Evolutionary conservation across 1,140 invertebrate species (phyloP).

Genomic region (Drosophila yakuba): DNA sequence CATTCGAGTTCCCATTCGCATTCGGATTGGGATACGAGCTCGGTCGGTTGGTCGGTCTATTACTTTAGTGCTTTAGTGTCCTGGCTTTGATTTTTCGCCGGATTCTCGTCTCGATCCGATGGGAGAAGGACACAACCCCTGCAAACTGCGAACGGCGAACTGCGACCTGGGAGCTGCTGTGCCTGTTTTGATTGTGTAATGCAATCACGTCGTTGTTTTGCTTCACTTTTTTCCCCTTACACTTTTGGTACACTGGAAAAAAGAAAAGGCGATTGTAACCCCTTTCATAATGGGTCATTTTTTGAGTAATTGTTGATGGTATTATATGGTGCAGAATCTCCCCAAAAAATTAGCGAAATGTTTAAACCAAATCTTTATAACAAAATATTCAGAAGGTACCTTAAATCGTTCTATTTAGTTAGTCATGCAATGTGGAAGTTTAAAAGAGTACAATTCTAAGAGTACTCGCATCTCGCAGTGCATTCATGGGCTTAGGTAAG

Average conservation of each 20-base stretch:
- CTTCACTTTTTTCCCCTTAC: conserved; percentile 43
- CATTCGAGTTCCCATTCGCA: conserved; percentile 20
- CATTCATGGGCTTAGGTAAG: conserved; percentile 60
- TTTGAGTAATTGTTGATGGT: too few species aligned
- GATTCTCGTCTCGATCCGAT: conserved; percentile 12
- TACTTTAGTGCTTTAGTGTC: conserved; percentile 77
- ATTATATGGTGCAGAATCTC: too few species aligned
- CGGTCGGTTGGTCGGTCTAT: conserved; percentile 61
- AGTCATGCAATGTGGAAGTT: too few species aligned
- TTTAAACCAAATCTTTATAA: too few species aligned
- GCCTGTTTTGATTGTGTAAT: conserved; percentile 83
- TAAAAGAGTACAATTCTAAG: too few species aligned
- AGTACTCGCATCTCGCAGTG: conserved; percentile 1
- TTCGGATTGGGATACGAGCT: conserved; percentile 8
- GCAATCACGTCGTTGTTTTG: conserved; percentile 84
- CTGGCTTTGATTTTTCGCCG: conserved; percentile 71
- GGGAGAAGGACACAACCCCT: conserved; percentile 27
- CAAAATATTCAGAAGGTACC: too few species aligned
- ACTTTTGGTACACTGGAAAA: conserved; percentile 1
- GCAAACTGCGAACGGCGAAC: conserved; percentile 1
- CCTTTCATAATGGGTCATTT: too few species aligned
- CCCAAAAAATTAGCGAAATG: too few species aligned
- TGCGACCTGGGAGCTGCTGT: conserved; percentile 29
- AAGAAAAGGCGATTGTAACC: background rate
- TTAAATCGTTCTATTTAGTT: too few species aligned